Conservation (phyloP, 2,797 vertebrate genomes). For the Cynopterus sphinx region DNA sequence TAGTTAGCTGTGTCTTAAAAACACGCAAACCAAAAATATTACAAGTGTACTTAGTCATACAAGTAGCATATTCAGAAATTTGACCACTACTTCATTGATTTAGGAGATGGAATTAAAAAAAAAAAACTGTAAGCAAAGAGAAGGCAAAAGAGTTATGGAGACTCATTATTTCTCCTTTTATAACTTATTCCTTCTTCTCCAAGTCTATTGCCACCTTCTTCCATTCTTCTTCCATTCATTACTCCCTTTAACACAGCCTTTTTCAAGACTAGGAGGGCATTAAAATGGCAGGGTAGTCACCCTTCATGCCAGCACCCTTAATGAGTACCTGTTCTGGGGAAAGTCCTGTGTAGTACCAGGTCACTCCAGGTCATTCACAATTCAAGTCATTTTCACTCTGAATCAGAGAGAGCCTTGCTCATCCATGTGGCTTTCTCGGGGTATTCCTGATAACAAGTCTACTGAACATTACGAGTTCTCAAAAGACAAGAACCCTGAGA, state of each 20-base stretch:
- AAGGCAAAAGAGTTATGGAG: accelerated
- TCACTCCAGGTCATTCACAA: background rate
- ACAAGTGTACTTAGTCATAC: background rate
- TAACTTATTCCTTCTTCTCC: background rate
- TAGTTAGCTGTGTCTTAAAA: background rate
- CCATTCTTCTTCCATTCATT: background rate
- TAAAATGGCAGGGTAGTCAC: background rate
- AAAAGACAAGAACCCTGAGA: background rate
- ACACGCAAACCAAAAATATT: background rate
- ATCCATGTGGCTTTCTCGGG: background rate
- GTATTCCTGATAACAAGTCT: background rate
- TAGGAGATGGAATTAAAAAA: background rate
- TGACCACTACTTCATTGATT: background rate
- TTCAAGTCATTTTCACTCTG: background rate
- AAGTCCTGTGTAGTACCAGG: background rate
- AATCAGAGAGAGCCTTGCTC: background rate
- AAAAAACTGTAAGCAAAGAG: background rate
- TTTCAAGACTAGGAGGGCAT: background rate
- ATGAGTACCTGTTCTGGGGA: background rate
- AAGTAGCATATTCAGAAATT: background rate
- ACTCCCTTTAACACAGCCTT: background rate
- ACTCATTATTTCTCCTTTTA: background rate
- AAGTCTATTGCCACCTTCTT: background rate
- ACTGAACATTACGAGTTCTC: background rate
- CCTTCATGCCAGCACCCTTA: background rate